These are phyloP conservation scores for Cephalotes varians DNA, from an alignment of 2,888 invertebrate species.

Conservation along the genomic window DNA sequence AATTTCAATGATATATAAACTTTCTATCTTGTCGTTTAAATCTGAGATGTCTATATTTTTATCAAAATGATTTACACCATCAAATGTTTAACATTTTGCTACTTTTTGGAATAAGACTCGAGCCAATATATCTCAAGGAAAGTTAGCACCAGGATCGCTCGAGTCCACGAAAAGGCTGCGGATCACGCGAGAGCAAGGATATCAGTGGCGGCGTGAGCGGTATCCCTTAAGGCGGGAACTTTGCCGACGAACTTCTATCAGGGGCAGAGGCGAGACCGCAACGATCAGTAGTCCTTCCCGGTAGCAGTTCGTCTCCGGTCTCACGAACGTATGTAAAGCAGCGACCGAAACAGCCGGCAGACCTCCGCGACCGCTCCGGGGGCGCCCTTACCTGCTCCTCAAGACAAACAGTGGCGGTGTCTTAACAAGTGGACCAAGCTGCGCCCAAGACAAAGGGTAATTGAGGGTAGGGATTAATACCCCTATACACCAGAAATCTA, in stretches of 20 bases:
- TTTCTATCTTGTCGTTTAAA: not conserved
- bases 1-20: not conserved
- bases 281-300: constrained; percentile 85
- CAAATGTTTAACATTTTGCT: not conserved
- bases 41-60: not conserved
- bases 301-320: constrained; percentile 85
- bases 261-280: constrained; percentile 81
- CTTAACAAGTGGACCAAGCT: constrained; percentile 86
- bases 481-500: constrained; percentile 85
- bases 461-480: constrained; percentile 86
- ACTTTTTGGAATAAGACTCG: not conserved
- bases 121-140: constrained; percentile 13
- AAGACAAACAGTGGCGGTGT: constrained; percentile 86
- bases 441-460: constrained; percentile 86
- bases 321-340: constrained; percentile 84
- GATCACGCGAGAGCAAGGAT: constrained; percentile 42
- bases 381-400: constrained; percentile 81
- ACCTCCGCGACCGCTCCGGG: constrained; percentile 73
- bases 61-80: constrained; percentile 10
- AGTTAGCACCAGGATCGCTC: constrained; percentile 39
- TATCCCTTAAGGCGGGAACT: constrained; percentile 72
- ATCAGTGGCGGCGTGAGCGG: constrained; percentile 39
- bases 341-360: constrained; percentile 82
- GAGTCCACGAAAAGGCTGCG: constrained; percentile 46
- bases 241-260: constrained; percentile 75